Conservation (phyloP, 2,113 vertebrate genomes). For the Chaetorhynchus papuensis region DNA sequence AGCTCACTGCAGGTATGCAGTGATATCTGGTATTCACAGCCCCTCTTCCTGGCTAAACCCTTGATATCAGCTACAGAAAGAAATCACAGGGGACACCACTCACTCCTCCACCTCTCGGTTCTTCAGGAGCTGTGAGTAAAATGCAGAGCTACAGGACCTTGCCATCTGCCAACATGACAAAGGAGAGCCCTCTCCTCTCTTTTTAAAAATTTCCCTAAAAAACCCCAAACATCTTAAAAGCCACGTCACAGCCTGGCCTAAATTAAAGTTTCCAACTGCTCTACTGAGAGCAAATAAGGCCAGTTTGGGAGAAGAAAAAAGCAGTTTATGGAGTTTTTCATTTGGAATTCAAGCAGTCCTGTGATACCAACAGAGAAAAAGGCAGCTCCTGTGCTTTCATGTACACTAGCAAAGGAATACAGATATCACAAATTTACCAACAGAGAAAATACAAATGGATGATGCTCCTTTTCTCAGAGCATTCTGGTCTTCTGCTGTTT, state of each 20-base stretch:
- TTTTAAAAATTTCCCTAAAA: not conserved
- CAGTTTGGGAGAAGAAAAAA: not conserved
- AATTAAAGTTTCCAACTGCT: not conserved
- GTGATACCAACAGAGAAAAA: not conserved
- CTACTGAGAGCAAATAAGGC: not conserved
- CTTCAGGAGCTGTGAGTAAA: not conserved
- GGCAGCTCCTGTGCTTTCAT: not conserved
- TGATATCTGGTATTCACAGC: not conserved
- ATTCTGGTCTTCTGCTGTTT: not conserved
- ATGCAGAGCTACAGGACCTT: not conserved
- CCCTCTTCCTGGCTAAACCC: not conserved
- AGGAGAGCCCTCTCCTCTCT: not conserved
- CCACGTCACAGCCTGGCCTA: not conserved
- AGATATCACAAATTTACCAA: not conserved
- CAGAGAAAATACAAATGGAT: not conserved
- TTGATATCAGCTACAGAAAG: not conserved
- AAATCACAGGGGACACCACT: not conserved
- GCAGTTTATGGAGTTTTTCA: not conserved
- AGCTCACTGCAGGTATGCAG: not conserved
- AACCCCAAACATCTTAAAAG: fast-evolving
- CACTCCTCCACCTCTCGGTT: not conserved
- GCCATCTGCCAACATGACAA: not conserved
- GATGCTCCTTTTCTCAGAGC: not conserved
- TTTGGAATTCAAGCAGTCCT: not conserved
- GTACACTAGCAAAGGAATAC: not conserved